Conservation (phyloP, 2,113 vertebrate genomes). For the Rissa tridactyla region DNA sequence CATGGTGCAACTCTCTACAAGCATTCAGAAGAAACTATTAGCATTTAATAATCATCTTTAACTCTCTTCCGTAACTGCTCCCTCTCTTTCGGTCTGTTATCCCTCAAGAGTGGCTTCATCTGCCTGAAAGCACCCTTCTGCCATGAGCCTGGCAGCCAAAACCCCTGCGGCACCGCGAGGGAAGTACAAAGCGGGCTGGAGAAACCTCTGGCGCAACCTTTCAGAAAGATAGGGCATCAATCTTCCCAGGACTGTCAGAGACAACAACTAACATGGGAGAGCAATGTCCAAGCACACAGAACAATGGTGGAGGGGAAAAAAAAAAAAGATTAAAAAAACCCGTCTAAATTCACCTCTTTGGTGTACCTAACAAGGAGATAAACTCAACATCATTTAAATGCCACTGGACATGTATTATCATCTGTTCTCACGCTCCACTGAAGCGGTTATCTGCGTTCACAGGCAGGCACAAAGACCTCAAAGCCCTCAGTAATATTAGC, state of each 20-base stretch:
- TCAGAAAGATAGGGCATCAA: neutral
- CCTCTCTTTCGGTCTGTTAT: neutral
- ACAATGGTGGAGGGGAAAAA: rapidly evolving
- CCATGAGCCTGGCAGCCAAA: neutral
- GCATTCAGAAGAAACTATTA: neutral
- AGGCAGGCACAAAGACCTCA: neutral
- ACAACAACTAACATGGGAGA: neutral
- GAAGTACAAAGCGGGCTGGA: neutral
- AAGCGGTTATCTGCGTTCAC: neutral
- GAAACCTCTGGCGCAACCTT: neutral
- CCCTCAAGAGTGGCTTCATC: neutral
- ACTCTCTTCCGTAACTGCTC: neutral
- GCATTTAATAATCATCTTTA: neutral
- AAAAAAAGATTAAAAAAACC: neutral
- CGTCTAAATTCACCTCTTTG: neutral
- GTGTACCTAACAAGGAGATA: neutral
- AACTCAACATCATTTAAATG: neutral
- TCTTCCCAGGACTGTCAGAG: neutral
- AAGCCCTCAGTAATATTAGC: neutral
- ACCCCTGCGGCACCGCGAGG: rapidly evolving
- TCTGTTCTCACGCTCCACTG: neutral
- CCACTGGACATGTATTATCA: neutral
- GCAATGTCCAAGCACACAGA: neutral
- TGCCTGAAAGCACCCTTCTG: neutral
- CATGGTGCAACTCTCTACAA: neutral